Conservation (phyloP, 2,113 vertebrate genomes). For the Dasyprocta punctata region DNA sequence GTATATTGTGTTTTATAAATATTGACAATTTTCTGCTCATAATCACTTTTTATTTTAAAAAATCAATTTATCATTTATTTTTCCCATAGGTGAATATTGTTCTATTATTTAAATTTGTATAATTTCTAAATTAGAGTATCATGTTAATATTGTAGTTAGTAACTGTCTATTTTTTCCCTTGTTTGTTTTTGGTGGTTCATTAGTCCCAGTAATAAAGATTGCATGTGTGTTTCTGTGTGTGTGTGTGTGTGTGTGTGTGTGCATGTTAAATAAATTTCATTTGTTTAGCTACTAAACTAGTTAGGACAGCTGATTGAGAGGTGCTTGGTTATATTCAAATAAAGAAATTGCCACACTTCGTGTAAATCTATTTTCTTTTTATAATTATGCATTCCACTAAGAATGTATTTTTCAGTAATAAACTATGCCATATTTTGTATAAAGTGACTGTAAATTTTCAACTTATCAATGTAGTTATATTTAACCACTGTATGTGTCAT, state of each 20-base stretch:
- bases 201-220: neutral
- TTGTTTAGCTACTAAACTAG: neutral
- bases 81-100: neutral
- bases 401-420: neutral
- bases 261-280: neutral
- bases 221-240: too few species aligned
- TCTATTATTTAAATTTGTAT: neutral
- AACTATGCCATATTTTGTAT: neutral
- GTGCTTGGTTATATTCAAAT: neutral
- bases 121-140: neutral
- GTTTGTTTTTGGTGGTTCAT: neutral
- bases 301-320: neutral
- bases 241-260: too few species aligned
- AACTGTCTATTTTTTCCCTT: neutral
- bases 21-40: neutral
- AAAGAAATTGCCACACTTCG: neutral
- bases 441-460: neutral
- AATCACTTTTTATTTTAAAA: neutral
- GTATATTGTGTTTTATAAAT: neutral
- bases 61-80: neutral
- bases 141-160: neutral
- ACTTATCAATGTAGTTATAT: neutral
- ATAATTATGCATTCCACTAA: neutral
- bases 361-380: neutral
- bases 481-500: neutral